phyloP scores from a whole-genome alignment of 2,113 vertebrate genomes.

The Cyprinodon variegatus region DNA sequence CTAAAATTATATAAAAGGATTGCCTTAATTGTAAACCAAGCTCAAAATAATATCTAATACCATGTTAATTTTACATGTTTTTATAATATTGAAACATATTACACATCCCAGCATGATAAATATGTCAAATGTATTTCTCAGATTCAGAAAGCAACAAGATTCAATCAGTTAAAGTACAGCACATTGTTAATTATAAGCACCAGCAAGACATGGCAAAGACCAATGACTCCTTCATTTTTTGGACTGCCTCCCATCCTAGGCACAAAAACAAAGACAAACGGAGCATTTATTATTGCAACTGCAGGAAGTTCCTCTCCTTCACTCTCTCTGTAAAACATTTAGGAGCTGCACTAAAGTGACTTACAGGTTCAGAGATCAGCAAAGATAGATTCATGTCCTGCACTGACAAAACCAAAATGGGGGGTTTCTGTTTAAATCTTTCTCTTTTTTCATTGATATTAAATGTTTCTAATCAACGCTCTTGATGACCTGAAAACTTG shows the following conservation, averaged over 20 bases:
- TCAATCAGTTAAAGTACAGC: constrained; percentile 54
- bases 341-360: constrained; percentile 29
- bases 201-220: constrained; percentile 18
- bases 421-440: constrained; percentile 7
- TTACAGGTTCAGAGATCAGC: constrained; percentile 27
- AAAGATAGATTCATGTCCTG: constrained; percentile 15
- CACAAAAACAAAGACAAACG: constrained; percentile 6
- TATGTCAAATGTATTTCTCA: too few species aligned
- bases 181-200: constrained; percentile 59
- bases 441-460: background rate
- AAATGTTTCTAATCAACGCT: constrained; percentile 5
- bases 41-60: background rate
- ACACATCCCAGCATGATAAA: background rate
- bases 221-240: constrained; percentile 33
- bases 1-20: background rate
- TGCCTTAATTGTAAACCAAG: too few species aligned
- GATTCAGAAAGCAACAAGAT: constrained; percentile 34
- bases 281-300: constrained; percentile 18
- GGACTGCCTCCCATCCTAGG: background rate
- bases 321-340: constrained; percentile 33
- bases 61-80: background rate
- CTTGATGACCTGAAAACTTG: constrained; percentile 35
- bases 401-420: constrained; percentile 15
- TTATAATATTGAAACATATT: background rate
- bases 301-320: constrained; percentile 49